Percentiles rank a stretch among this genome's conserved stretches.
Evolutionary conservation across 2,797 vertebrate genomes (phyloP).

Genomic region (Hemibagrus guttatus): DNA sequence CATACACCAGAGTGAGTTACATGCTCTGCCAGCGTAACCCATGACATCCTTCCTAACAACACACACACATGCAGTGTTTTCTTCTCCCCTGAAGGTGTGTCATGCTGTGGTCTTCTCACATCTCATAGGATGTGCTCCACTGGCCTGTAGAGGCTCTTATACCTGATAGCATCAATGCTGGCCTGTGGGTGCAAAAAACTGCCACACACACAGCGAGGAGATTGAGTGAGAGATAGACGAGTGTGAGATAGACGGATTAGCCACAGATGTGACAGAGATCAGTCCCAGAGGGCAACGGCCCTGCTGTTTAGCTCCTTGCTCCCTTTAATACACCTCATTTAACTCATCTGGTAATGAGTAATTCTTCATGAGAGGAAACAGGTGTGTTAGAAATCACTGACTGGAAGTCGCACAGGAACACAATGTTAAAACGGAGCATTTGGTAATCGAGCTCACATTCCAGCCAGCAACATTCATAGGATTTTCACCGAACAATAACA

Average conservation of each 20-base stretch:
- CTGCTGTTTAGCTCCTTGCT: conserved; percentile 24
- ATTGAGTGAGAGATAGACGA: conserved; percentile 23
- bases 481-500: neutral
- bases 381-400: conserved; percentile 12
- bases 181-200: conserved; percentile 41
- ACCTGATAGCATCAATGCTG: conserved; percentile 50
- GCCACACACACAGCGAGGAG: conserved; percentile 32
- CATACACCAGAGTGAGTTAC: neutral
- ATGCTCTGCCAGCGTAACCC: neutral
- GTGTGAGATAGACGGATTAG: conserved; percentile 38
- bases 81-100: conserved; percentile 34
- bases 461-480: neutral
- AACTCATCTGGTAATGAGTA: conserved; percentile 26
- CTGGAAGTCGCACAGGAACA: neutral
- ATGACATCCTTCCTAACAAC: neutral
- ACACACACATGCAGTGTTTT: neutral
- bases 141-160: conserved; percentile 48
- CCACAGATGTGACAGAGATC: conserved; percentile 35
- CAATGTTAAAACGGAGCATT: neutral
- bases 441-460: neutral
- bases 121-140: conserved; percentile 45
- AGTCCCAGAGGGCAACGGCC: conserved; percentile 13
- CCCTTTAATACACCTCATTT: conserved; percentile 37
- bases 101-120: conserved; percentile 39
- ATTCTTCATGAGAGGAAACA: conserved; percentile 24